Conservation (phyloP, 2,797 vertebrate species). For the Tenualosa ilisha region DNA sequence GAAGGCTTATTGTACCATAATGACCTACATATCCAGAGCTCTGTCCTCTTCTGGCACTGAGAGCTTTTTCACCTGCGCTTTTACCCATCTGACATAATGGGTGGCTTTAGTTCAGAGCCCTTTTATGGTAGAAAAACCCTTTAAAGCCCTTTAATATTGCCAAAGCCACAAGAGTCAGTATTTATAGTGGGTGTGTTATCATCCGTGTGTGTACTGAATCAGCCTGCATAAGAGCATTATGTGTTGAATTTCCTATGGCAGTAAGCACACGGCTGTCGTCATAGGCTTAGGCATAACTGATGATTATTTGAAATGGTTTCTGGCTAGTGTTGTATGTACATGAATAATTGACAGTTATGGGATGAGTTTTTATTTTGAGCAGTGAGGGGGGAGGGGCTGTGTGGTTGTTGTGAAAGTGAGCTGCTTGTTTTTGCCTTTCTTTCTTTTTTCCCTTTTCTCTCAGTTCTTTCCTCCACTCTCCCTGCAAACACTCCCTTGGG, state of each 20-base stretch:
- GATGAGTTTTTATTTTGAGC: not conserved
- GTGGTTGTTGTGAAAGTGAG: not conserved
- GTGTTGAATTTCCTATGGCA: too few relatives aligned
- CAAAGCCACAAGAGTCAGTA: too few relatives aligned
- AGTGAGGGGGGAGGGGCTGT: not conserved
- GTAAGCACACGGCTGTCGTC: too few relatives aligned
- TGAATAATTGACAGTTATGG: not conserved
- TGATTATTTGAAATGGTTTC: not conserved
- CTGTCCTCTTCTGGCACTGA: too few relatives aligned
- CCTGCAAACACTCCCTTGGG: not conserved
- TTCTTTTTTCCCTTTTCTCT: not conserved
- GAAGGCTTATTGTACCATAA: too few relatives aligned
- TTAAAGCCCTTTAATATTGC: not conserved
- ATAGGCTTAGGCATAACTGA: too few relatives aligned
- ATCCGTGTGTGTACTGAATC: not conserved
- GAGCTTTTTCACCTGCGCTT: too few relatives aligned
- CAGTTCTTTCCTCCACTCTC: too few relatives aligned
- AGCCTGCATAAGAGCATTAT: not conserved
- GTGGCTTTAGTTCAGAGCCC: not conserved
- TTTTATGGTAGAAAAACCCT: not conserved
- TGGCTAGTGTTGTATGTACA: not conserved
- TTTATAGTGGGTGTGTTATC: not conserved
- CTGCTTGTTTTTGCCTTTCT: not conserved
- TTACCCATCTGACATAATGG: not conserved
- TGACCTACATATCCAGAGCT: too few relatives aligned